Evolutionary conservation across 2,888 invertebrate species (phyloP).

Genomic region (Diadromus collaris): DNA sequence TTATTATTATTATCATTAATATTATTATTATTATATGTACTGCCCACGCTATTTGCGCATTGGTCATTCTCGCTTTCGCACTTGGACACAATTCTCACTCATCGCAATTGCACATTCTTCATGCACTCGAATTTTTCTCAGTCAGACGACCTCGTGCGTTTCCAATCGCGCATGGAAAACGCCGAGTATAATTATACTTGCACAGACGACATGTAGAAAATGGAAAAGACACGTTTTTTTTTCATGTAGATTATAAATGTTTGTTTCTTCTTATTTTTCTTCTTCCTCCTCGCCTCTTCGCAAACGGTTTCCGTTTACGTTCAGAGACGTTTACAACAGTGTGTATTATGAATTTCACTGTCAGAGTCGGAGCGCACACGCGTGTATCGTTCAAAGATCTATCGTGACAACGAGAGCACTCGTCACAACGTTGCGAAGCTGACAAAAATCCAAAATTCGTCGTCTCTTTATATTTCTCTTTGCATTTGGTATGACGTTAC

Average conservation of each 20-base stretch:
- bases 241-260: slow-evolving; percentile 46
- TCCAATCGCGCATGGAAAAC: slow-evolving; percentile 35
- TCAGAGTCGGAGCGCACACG: not conserved
- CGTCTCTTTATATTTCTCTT: slow-evolving; percentile 22
- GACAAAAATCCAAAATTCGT: slow-evolving; percentile 8
- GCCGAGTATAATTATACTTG: slow-evolving; percentile 52
- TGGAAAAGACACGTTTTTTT: slow-evolving; percentile 64
- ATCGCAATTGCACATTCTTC: slow-evolving; percentile 42
- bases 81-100: slow-evolving; percentile 15
- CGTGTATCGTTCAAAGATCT: not conserved
- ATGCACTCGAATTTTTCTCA: slow-evolving; percentile 35
- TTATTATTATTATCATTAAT: slow-evolving; percentile 8
- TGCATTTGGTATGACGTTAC: slow-evolving; percentile 25
- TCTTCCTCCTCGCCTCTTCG: not conserved
- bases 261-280: slow-evolving; percentile 33
- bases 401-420: slow-evolving; percentile 12
- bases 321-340: not conserved
- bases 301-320: not conserved
- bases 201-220: slow-evolving; percentile 67
- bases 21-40: slow-evolving; percentile 21
- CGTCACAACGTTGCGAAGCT: not conserved
- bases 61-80: slow-evolving; percentile 47
- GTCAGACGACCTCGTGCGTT: slow-evolving; percentile 39
- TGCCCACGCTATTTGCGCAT: slow-evolving; percentile 46
- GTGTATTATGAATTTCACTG: not conserved